Conservation (phyloP, 2,797 vertebrate species). For the Sciurus carolinensis region DNA sequence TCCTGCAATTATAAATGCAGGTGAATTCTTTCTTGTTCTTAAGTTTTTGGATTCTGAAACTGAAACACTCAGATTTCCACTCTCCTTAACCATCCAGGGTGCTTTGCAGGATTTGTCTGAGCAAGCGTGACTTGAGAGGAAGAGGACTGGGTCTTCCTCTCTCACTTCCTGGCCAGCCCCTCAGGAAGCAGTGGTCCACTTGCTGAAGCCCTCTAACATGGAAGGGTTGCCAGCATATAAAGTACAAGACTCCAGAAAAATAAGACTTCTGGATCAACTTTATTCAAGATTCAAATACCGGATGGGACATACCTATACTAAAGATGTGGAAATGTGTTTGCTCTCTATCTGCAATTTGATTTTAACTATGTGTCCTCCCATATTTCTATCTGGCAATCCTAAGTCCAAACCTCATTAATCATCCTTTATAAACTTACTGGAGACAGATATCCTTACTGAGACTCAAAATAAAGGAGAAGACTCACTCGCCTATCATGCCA, state of each 20-base stretch:
- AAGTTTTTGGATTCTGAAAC: slow-evolving; percentile 72
- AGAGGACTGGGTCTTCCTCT: slow-evolving; percentile 62
- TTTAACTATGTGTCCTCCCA: not conserved
- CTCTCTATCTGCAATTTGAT: slow-evolving; percentile 20
- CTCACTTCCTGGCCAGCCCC: not conserved
- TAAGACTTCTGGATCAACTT: not conserved
- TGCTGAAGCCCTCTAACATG: not conserved
- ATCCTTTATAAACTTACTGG: not conserved
- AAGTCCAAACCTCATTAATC: not conserved
- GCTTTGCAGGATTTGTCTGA: slow-evolving; percentile 73
- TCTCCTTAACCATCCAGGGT: slow-evolving; percentile 66
- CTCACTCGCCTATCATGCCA: too few relatives aligned
- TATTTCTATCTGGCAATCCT: not conserved
- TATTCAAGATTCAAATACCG: not conserved
- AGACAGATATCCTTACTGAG: not conserved
- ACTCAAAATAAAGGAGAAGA: not conserved
- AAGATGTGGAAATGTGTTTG: not conserved
- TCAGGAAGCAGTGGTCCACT: not conserved
- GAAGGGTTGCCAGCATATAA: not conserved
- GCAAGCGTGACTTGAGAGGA: not conserved
- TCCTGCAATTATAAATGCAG: not conserved
- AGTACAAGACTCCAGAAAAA: not conserved
- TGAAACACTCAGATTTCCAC: slow-evolving; percentile 70
- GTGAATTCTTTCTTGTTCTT: slow-evolving; percentile 49
- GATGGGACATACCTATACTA: not conserved